Percentiles rank a stretch among this genome's conserved stretches.
phyloP scores from a whole-genome alignment of 1,140 invertebrate genomes.

The Drosophila aff. region DNA sequence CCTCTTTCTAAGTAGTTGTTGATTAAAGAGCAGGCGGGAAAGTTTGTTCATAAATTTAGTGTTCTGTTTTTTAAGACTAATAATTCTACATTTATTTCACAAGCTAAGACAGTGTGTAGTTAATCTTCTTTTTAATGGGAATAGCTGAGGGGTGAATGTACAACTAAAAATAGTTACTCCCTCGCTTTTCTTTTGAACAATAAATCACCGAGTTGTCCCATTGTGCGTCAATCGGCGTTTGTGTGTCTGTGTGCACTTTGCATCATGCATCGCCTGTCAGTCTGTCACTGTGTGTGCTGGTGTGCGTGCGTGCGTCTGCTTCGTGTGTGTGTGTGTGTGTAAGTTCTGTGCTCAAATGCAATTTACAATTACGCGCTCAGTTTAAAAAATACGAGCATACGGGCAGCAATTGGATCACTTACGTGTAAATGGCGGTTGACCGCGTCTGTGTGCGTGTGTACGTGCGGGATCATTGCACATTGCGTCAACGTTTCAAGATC shows the following conservation, averaged over 20 bases:
- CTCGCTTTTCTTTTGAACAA: background rate
- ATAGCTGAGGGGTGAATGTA: background rate
- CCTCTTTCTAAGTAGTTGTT: slow-evolving; percentile 9
- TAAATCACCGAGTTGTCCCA: slow-evolving; percentile 46
- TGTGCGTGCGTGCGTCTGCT: slow-evolving; percentile 44
- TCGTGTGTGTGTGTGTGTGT: slow-evolving; percentile 17
- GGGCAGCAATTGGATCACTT: slow-evolving; percentile 44
- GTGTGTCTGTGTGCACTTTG: slow-evolving; percentile 7
- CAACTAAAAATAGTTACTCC: background rate
- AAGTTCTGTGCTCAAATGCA: slow-evolving; percentile 74
- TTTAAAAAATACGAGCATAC: slow-evolving; percentile 67
- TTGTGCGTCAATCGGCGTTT: slow-evolving; percentile 57
- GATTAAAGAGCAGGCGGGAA: background rate
- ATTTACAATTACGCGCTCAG: slow-evolving; percentile 81
- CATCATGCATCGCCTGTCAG: slow-evolving; percentile 54
- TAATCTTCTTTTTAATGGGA: background rate
- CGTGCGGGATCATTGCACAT: slow-evolving; percentile 79
- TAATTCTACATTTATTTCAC: background rate
- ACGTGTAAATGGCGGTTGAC: slow-evolving; percentile 25
- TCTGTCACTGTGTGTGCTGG: slow-evolving; percentile 40
- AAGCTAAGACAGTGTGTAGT: background rate
- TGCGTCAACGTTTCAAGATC: slow-evolving; percentile 82
- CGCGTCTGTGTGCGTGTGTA: slow-evolving; percentile 38
- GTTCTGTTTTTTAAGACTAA: background rate
- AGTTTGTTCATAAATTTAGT: background rate